phyloP scores from a whole-genome alignment of 2,113 vertebrate species.

The Phocoena sinus region DNA sequence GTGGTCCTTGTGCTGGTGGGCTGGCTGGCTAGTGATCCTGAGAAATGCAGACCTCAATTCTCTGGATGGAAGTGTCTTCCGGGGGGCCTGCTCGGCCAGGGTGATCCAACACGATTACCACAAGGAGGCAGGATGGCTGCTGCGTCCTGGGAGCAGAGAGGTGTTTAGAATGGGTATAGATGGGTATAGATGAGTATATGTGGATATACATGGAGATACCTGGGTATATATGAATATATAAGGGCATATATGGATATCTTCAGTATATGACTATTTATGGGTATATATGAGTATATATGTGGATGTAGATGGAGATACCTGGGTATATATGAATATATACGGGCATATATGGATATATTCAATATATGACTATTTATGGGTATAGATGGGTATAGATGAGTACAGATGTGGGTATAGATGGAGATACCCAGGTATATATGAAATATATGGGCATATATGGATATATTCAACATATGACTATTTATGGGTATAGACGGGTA shows the following conservation, averaged over 20 bases:
- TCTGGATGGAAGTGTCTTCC: not conserved
- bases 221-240: not conserved
- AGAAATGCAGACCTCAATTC: not conserved
- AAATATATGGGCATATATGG: not conserved
- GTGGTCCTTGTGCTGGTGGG: not conserved
- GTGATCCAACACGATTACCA: not conserved
- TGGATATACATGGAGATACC: no score
- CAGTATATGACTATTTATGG: no score
- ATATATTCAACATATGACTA: no score
- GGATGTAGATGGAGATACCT: no score
- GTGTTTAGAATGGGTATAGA: not conserved
- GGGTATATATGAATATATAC: not conserved
- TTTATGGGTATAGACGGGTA: no score
- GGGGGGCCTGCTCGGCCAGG: rapidly evolving
- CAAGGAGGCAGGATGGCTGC: not conserved
- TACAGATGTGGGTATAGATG: no score
- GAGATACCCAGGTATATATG: not conserved
- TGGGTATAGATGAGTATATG: no score
- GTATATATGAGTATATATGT: no score
- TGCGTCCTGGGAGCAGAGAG: not conserved
- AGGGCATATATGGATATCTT: no score
- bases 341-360: no score
- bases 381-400: no score
- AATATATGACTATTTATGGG: no score
- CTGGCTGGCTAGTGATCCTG: not conserved